These are phyloP conservation scores for Drosophila gunungcola DNA, from an alignment of 1,140 invertebrate genomes.

Conservation along the genomic window DNA sequence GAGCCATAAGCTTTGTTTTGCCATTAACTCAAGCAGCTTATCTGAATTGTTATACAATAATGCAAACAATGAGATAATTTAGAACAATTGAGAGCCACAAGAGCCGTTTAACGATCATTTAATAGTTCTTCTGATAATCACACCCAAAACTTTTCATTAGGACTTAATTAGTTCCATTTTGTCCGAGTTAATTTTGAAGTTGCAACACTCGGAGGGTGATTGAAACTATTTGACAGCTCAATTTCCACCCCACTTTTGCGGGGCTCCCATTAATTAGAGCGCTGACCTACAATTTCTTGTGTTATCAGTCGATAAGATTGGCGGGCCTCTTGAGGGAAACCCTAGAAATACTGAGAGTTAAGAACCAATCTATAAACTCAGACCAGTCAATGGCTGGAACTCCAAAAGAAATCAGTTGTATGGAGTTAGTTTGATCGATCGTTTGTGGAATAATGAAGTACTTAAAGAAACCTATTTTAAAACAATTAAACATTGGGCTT, in stretches of 20 bases:
- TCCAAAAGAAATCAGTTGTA: conserved; percentile 3
- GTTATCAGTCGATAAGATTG: conserved; percentile 75
- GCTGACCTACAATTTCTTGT: conserved; percentile 64
- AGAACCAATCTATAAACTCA: neutral
- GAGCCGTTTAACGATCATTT: conserved; percentile 3
- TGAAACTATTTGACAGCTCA: conserved; percentile 7
- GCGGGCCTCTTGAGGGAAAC: conserved; percentile 27
- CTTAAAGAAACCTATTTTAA: conserved; percentile 12
- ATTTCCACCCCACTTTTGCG: neutral
- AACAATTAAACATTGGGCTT: conserved; percentile 3
- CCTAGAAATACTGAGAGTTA: conserved; percentile 8
- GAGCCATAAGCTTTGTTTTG: neutral
- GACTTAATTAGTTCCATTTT: conserved; percentile 19
- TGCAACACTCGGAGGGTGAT: conserved; percentile 34
- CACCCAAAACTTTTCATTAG: neutral
- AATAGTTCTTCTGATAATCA: conserved; percentile 13
- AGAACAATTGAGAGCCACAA: neutral
- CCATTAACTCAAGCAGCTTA: neutral
- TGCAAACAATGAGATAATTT: conserved; percentile 1
- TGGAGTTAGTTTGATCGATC: conserved; percentile 47
- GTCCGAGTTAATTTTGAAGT: conserved; percentile 6
- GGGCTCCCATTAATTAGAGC: conserved; percentile 48
- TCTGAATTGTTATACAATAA: neutral
- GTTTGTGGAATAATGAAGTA: conserved; percentile 38
- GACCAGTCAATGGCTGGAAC: conserved; percentile 16